phyloP scores from a whole-genome alignment of 2,888 invertebrate genomes.

The Zelleria hepariella region DNA sequence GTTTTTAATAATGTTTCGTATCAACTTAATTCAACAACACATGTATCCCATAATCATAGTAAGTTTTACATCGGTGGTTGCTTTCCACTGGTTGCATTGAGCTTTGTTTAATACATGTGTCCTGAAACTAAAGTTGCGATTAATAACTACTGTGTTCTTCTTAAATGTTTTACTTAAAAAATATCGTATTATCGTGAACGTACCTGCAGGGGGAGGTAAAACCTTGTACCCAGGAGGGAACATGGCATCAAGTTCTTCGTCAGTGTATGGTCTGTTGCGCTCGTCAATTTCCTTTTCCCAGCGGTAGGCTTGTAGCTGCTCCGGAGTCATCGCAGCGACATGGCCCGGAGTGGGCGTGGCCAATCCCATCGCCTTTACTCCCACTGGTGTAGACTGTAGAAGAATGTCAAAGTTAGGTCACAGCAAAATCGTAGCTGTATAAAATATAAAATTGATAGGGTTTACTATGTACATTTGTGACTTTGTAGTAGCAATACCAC shows the following conservation, averaged over 20 bases:
- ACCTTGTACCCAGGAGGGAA: conserved; percentile 99
- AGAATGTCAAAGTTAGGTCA: neutral
- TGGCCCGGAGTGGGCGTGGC: conserved; percentile 98
- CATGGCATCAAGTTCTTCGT: conserved; percentile 97
- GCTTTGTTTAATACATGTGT: conserved; percentile 50
- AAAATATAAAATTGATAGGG: too few species aligned
- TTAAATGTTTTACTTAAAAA: conserved; percentile 17
- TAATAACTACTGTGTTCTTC: conserved; percentile 53
- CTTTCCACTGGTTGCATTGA: conserved; percentile 30
- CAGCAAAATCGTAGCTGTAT: neutral
- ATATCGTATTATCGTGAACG: conserved; percentile 25
- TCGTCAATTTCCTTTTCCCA: conserved; percentile 99
- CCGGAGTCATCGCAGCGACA: conserved; percentile 98
- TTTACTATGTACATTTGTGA: too few species aligned
- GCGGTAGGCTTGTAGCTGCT: conserved; percentile 97
- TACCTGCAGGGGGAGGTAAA: conserved; percentile 92
- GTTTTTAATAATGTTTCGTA: conserved; percentile 45
- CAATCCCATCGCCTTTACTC: conserved; percentile 97
- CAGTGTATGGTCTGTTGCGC: conserved; percentile 94
- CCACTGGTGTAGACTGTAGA: conserved; percentile 81
- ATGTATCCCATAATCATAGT: conserved; percentile 23
- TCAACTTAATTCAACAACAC: conserved; percentile 37
- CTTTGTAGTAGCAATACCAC: too few species aligned
- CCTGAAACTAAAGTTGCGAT: conserved; percentile 65
- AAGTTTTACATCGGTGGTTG: conserved; percentile 24